Evolutionary conservation across 2,888 invertebrate genomes (phyloP).

Genomic region (Trissolcus brochymenae): DNA sequence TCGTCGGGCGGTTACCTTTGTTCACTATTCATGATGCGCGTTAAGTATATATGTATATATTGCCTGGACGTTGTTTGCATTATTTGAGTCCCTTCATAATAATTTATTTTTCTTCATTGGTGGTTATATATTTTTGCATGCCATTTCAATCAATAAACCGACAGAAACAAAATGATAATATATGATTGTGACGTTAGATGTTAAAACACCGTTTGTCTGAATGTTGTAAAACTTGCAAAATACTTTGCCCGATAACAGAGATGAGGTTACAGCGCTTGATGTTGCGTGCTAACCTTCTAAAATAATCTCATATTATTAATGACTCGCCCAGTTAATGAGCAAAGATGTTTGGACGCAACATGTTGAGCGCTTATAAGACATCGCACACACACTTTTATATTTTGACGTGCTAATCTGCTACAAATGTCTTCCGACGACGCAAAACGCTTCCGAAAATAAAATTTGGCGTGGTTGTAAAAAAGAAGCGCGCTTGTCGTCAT

Average conservation of each 20-base stretch:
- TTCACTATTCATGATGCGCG: no score
- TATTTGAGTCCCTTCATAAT: no score
- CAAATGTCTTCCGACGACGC: constrained; percentile 44
- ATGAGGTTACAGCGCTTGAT: no score
- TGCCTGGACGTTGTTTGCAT: no score
- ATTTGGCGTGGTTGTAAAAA: constrained; percentile 20
- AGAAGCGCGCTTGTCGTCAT: constrained; percentile 9
- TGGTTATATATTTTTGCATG: constrained; percentile 3
- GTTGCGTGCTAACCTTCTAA: constrained; percentile 7
- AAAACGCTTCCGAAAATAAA: background rate
- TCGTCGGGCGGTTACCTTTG: no score
- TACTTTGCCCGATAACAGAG: no score
- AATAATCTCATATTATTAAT: constrained; percentile 43
- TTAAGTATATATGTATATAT: no score
- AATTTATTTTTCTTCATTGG: background rate
- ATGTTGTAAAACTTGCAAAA: no score
- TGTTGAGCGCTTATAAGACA: constrained; percentile 21
- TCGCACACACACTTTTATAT: constrained; percentile 20
- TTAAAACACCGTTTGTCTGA: no score
- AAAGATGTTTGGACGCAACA: constrained; percentile 20
- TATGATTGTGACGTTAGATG: no score
- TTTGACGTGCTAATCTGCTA: constrained; percentile 45
- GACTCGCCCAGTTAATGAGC: constrained; percentile 36
- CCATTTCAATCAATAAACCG: background rate
- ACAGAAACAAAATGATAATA: no score